Conservation (phyloP, 2,113 vertebrate genomes). For the Micronisus gabar region DNA sequence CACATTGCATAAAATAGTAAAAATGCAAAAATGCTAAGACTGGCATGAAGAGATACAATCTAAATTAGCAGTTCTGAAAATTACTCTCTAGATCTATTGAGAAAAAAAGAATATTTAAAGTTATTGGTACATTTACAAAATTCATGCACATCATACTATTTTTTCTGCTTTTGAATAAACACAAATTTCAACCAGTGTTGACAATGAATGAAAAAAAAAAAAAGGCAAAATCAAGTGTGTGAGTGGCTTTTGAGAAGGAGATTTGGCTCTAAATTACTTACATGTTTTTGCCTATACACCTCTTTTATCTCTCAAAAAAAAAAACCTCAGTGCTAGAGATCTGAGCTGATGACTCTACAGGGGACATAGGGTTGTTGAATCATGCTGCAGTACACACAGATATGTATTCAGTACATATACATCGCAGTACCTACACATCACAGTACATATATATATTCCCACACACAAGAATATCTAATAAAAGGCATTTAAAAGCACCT, state of each 20-base stretch:
- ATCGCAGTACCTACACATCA: accelerated
- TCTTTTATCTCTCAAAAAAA: not conserved
- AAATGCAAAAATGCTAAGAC: not conserved
- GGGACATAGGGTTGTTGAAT: not conserved
- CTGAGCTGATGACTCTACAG: not conserved
- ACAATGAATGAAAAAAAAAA: not conserved
- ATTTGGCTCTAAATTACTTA: not conserved
- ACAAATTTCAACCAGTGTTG: not conserved
- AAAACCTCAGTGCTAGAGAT: not conserved
- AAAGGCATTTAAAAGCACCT: not conserved
- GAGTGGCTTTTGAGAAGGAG: not conserved
- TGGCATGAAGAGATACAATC: not conserved
- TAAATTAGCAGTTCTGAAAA: not conserved
- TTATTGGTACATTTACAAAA: not conserved
- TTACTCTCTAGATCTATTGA: not conserved
- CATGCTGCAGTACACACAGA: not conserved
- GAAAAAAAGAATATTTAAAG: not conserved
- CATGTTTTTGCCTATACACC: not conserved
- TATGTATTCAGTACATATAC: not conserved
- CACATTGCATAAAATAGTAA: not conserved
- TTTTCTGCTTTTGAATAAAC: not conserved
- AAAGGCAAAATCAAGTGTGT: not conserved
- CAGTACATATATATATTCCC: not conserved
- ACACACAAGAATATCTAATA: not conserved
- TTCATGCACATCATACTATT: not conserved